Evolutionary conservation across 2,888 invertebrate species (phyloP).

Genomic region (Drosophila paramelanica): DNA sequence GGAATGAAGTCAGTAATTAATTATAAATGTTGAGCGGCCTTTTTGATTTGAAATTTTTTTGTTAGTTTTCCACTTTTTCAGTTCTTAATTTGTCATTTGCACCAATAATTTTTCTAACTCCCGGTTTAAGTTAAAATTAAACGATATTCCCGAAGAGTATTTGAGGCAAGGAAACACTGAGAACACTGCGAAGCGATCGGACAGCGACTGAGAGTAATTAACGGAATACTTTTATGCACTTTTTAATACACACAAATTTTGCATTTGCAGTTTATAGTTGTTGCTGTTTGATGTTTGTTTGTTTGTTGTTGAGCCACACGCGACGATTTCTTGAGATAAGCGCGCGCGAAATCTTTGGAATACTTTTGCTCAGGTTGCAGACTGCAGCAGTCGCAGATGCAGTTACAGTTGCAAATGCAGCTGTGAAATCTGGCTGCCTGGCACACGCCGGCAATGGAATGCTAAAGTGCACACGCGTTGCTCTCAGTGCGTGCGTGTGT

Average conservation of each 20-base stretch:
- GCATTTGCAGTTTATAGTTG: constrained; percentile 38
- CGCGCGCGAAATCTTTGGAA: constrained; percentile 60
- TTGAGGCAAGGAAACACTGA: neutral
- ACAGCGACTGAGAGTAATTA: constrained; percentile 32
- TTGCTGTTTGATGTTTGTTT: constrained; percentile 26
- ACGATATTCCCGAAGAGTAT: constrained; percentile 18
- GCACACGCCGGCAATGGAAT: constrained; percentile 75
- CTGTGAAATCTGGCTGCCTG: constrained; percentile 63
- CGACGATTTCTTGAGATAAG: constrained; percentile 51
- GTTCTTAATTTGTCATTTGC: neutral
- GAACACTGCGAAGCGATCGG: constrained; percentile 21
- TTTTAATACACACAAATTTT: constrained; percentile 13
- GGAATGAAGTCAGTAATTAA: constrained; percentile 11
- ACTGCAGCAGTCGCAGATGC: constrained; percentile 37
- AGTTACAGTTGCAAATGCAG: constrained; percentile 41
- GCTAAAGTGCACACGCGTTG: constrained; percentile 61
- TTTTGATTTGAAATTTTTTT: neutral
- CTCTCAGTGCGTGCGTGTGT: constrained; percentile 18
- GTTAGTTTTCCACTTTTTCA: neutral
- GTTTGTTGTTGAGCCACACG: constrained; percentile 52
- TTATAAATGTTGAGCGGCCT: neutral
- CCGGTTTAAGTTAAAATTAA: constrained; percentile 14
- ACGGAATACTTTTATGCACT: constrained; percentile 28
- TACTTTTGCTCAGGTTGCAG: constrained; percentile 45
- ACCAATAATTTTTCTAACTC: neutral